Evolutionary conservation across 2,113 vertebrate species (phyloP), one percentile per base, ranked within the genome.

Genomic region (Brachypodius melanocephalos): DNA sequence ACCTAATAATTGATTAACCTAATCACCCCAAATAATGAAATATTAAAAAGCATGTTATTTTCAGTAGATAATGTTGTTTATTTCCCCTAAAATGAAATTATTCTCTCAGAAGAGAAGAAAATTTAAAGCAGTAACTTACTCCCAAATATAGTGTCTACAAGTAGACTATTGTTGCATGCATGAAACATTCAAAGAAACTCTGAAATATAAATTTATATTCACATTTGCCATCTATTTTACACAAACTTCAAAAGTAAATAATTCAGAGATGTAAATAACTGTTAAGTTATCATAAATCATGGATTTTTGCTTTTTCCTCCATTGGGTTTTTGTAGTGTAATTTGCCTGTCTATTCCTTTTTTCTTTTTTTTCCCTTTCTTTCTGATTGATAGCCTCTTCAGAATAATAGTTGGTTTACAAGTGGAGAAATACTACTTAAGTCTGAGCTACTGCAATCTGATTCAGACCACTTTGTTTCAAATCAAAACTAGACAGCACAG

Each of bases 401-500:
- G 46, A 88, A 61, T 45, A 91, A 75, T n/a, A 88, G 20, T 25
- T 82, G 40, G 48, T 79, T 88, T 89, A 22, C 31, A 79, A 79
- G 18, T 75, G 49, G 12, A 89, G 36, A 72, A 88, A 90, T 57
- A 38, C 17, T 83, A 17, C 8, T 45, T 36, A 54, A 38, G 5
- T 63, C 65, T 79, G 15, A 77, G 26, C 34, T 76, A 45, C 66
- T 57, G 31, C 45, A 43, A 9, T 32, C 20, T 73, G 55, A 74
- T 80, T 85, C 36, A 49, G 19, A 45, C 58, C 17, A 79, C 82
- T 85, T 94, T 88, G 8, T 73, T 93, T 93, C 36, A 80, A 90
- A 90, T 59, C 36, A 89, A 94, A 96, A 91, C 36, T 73, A 83
- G 40, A 73, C 26, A 87, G 34, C 52, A 77, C 12, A 66, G 57